Evolutionary conservation across 92 coral and sea anemone species (phyloP).

Genomic region (Blastomussa wellsi): DNA sequence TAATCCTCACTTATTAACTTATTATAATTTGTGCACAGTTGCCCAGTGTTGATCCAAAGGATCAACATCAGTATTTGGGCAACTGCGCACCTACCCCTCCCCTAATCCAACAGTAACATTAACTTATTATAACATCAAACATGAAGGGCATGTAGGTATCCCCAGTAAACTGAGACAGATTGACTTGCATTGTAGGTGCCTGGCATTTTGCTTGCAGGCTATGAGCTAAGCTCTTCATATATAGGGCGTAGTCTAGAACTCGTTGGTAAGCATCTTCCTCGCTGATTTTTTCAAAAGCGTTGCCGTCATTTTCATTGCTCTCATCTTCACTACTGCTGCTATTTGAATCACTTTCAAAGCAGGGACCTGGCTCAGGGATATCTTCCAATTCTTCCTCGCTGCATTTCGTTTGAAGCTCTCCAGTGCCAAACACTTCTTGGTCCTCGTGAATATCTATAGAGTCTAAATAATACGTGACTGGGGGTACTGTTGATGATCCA

Average conservation of each 20-base stretch:
- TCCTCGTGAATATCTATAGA: too few relatives aligned
- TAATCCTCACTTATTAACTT: too few relatives aligned
- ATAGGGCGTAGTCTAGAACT: conserved; percentile 21
- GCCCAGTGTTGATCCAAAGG: too few relatives aligned
- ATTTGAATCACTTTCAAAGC: not conserved
- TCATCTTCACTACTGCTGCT: conserved; percentile 19
- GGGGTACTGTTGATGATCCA: too few relatives aligned
- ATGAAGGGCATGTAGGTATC: too few relatives aligned
- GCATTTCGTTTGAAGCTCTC: not conserved
- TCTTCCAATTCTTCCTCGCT: conserved; percentile 14
- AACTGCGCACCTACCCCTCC: too few relatives aligned
- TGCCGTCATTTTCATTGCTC: conserved; percentile 6
- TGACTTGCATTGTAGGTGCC: conserved; percentile 23
- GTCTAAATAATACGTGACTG: too few relatives aligned
- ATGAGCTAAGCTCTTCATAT: not conserved
- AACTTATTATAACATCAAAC: too few relatives aligned
- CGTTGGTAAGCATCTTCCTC: conserved; percentile 21
- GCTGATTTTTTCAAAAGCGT: not conserved
- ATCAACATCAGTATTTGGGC: too few relatives aligned
- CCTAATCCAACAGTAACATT: too few relatives aligned
- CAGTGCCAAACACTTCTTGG: conserved; percentile 26
- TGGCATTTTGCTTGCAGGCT: conserved; percentile 23
- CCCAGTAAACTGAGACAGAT: conserved; percentile 28
- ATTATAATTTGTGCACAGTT: too few relatives aligned
- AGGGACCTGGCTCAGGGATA: conserved; percentile 1